Evolutionary conservation across 2,113 vertebrate species (phyloP).

Genomic region (Halcyon malimbica): DNA sequence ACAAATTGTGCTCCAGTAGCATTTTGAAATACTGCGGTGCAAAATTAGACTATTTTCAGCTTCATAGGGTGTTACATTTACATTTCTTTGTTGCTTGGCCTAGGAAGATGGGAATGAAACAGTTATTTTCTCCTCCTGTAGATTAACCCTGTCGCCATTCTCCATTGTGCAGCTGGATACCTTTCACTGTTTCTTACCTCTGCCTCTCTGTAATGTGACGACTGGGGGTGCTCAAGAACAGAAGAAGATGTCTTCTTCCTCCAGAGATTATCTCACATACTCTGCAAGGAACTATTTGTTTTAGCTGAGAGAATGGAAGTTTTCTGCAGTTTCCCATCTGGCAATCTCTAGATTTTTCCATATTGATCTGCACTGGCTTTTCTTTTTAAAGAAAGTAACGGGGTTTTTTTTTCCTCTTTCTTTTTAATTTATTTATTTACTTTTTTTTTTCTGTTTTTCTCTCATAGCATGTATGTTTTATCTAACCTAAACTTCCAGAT

Average conservation of each 20-base stretch:
- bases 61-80: not conserved
- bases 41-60: slow-evolving; percentile 15
- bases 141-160: not conserved
- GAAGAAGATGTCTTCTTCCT: slow-evolving; percentile 33
- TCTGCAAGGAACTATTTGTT: slow-evolving; percentile 34
- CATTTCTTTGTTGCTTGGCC: not conserved
- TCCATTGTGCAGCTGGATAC: not conserved
- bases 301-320: slow-evolving; percentile 29
- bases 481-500: not conserved
- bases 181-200: slow-evolving; percentile 4
- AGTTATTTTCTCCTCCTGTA: not conserved
- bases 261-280: not conserved
- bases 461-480: not conserved
- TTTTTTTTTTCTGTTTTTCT: not conserved
- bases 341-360: not conserved
- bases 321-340: slow-evolving; percentile 6
- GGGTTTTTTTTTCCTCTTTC: not conserved
- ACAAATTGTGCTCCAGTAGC: not conserved
- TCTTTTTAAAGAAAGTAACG: not conserved
- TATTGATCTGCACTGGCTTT: not conserved
- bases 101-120: not conserved
- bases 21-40: not conserved
- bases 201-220: slow-evolving; percentile 33
- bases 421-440: no score
- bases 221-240: slow-evolving; percentile 62